Base-by-base conservation (phyloP, 2,113 vertebrate species). In the Protomyctophum bolini region DNA sequence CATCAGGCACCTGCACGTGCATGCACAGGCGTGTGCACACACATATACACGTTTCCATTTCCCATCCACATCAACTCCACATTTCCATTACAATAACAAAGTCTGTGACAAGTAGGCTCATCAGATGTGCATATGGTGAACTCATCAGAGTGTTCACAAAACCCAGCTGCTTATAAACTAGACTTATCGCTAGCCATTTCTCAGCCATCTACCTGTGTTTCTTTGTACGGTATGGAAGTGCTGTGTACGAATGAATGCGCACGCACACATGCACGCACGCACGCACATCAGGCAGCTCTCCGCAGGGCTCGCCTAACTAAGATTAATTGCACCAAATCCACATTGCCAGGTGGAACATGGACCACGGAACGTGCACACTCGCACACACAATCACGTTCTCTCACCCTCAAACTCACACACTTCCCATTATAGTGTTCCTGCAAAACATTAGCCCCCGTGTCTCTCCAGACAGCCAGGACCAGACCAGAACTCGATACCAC, bases 241-340 rank as follows among this genome's bases (percentile, higher is more conserved):
- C 50, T 52, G 50, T 52, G 50, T 52, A 12, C 12, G 7, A 10
- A 5, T 52, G 50, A 10, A 12, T 41, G 33, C 33, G 50, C 21
- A 21, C 21, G 21, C 21, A 21, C 21, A n/a, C 10, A n/a, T n/a
- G 21, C 21, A 21, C 50, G 50, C 50, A 7, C 12, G 50, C 33
- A 5, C 2, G 7, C 9, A 15, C 8, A 15, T 54, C 15, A 58
- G 51, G 77, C 77, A 74, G 63, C 75, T 76, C 79, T 79, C 83
- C 10, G 48, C 79, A 69, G 85, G 82, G 66, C 83, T 89, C 69
- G 79, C 86, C 87, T 89, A 91, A 91, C 87, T 80, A 87, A 90
- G 87, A 91, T 90, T 89, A 91, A 90, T 91, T 90, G 85, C 87
- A 83, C 77, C 88, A 84, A 84, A 90, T 87, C 83, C 87, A 86